Percentiles rank a stretch among this genome's conserved stretches.
Conservation (phyloP, 2,797 vertebrate genomes). For the Acestrorhynchus altus region DNA sequence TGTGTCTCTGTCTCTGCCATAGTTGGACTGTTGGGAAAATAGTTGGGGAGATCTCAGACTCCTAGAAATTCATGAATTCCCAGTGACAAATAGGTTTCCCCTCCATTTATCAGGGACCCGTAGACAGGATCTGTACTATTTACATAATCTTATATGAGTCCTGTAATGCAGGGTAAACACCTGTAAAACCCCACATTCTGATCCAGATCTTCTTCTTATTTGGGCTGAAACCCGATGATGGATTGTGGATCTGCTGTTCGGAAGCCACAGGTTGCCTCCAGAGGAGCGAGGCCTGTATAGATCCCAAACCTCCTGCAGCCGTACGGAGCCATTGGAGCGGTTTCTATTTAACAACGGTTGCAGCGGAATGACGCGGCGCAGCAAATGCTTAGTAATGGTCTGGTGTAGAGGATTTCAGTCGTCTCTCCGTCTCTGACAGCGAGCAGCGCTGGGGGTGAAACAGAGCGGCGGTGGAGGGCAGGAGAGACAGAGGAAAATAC, state of each 20-base stretch:
- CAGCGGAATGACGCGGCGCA: conserved; percentile 59
- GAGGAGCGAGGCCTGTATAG: neutral
- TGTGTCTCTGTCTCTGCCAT: too few relatives aligned
- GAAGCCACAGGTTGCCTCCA: neutral
- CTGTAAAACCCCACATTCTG: too few relatives aligned
- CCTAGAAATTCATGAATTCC: too few relatives aligned
- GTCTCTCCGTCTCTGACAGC: conserved; percentile 63
- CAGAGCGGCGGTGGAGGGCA: conserved; percentile 56
- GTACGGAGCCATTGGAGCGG: neutral
- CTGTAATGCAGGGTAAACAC: too few relatives aligned
- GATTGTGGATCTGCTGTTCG: neutral
- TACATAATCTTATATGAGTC: too few relatives aligned
- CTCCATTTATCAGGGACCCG: too few relatives aligned
- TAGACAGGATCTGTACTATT: too few relatives aligned
- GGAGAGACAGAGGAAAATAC: conserved; percentile 70
- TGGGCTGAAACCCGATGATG: neutral
- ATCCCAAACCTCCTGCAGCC: neutral
- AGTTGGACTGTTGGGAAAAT: too few relatives aligned
- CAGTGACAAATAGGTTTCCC: too few relatives aligned
- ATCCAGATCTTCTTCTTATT: too few relatives aligned
- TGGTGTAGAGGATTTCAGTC: conserved; percentile 65
- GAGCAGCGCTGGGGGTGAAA: conserved; percentile 24
- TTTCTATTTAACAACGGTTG: conserved; percentile 29
- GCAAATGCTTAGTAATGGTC: conserved; percentile 70
- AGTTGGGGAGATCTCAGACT: too few relatives aligned